Evolutionary conservation across 2,113 vertebrate species (phyloP), one percentile per base, ranked within the genome.

Genomic region (Eulemur macaco): DNA sequence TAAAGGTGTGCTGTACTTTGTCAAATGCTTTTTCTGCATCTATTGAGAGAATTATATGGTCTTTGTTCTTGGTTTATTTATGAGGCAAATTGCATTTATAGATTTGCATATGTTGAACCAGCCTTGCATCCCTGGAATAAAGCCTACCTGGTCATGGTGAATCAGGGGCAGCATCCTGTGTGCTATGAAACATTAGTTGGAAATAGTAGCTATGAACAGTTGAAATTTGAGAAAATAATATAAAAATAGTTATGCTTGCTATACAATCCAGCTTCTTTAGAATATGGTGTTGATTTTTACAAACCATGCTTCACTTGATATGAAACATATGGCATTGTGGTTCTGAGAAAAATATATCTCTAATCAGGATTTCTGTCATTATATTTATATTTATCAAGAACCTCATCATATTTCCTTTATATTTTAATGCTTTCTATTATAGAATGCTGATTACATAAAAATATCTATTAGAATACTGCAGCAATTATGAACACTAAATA

Each of bases 141-240:
- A 42, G 42, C 42, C 42, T 42, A 42, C 42, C 42, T 42, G 42
- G 42, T 42, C 42, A 42, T 42, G 42, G 42, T 42, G 42, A 42
- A 42, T 42, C 42, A 42, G 42, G 42, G 42, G 42, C 42, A 42
- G 42, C 42, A 42, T 42, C 42, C 42, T 42, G 42, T 42, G 58
- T 84, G 90, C 93, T 84, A 92, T 23, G 6, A 95, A 29, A 76
- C 1, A 73, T 84, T 90, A 95, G 80, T 7, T 69, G 63, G 25
- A 98, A 96, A 97, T 58, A 95, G 9, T 95, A 97, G 91, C 31
- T 68, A 78, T 39, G 87, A 74, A 84, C 14, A 97, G 52, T 29
- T 69, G 66, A 95, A 96, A 98, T 78, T 66, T 63, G 83, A 97
- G 63, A 97, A 90, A 83, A 96, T 39, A 95, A 80, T 71, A 89